Evolutionary conservation across 2,888 invertebrate species (phyloP).

Genomic region (Heliothis peltigera): DNA sequence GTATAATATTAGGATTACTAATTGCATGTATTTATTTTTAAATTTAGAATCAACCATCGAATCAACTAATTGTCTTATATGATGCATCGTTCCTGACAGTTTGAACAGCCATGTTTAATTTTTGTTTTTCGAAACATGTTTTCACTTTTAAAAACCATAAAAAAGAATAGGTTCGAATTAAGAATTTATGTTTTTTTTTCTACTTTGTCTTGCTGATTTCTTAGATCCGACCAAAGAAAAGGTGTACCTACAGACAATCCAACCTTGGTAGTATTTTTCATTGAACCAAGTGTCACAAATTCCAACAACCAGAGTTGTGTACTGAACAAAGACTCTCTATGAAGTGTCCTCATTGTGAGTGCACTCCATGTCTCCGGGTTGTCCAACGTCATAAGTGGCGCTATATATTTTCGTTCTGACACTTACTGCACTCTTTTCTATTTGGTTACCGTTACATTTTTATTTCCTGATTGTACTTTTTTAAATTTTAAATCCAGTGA

Average conservation of each 20-base stretch:
- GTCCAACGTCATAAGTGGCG: constrained; percentile 47
- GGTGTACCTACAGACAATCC: not conserved
- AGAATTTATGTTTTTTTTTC: not conserved
- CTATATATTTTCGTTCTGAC: constrained; percentile 39
- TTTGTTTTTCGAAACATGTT: constrained; percentile 37
- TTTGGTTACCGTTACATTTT: constrained; percentile 38
- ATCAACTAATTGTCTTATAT: constrained; percentile 48
- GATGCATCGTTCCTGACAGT: constrained; percentile 45
- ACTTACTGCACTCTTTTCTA: constrained; percentile 29
- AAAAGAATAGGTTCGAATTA: not conserved
- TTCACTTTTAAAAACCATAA: constrained; percentile 18
- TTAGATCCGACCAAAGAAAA: too few species aligned
- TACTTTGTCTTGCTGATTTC: too few species aligned
- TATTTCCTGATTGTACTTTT: too few species aligned
- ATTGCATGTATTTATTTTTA: constrained; percentile 53
- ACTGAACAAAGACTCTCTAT: constrained; percentile 50
- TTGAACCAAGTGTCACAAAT: constrained; percentile 49
- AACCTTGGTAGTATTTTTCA: constrained; percentile 19
- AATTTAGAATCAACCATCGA: constrained; percentile 32
- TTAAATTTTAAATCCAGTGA: too few species aligned
- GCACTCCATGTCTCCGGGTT: constrained; percentile 45
- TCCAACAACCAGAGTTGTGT: constrained; percentile 37
- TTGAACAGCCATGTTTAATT: constrained; percentile 25
- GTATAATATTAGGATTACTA: constrained; percentile 58
- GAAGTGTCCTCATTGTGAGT: constrained; percentile 53